These are phyloP conservation scores for Albula goreensis DNA, from an alignment of 2,113 vertebrate genomes.

Conservation along the genomic window DNA sequence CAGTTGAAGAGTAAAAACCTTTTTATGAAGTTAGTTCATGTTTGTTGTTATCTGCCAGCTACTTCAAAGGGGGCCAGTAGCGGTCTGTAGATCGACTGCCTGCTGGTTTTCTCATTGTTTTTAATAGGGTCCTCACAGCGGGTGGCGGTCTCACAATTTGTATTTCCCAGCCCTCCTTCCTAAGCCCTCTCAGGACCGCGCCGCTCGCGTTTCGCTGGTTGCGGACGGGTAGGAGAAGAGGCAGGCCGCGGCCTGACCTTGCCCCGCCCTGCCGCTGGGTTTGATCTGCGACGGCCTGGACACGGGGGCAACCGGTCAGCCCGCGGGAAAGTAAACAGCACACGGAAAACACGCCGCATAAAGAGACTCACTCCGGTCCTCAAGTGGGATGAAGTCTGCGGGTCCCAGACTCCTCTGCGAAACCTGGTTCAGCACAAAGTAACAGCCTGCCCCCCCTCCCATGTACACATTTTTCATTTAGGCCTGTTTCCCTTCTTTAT, in stretches of 20 bases:
- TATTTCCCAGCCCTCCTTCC: constrained; percentile 42
- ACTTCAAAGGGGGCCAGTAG: constrained; percentile 53
- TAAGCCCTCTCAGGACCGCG: constrained; percentile 9
- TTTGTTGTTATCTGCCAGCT: constrained; percentile 48
- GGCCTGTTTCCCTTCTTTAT: background rate
- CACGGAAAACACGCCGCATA: background rate
- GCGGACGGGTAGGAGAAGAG: constrained; percentile 12
- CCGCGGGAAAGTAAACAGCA: background rate
- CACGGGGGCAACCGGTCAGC: background rate
- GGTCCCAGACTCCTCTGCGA: no score
- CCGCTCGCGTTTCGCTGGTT: constrained; percentile 17
- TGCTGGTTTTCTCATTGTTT: constrained; percentile 57
- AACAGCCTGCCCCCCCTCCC: no score
- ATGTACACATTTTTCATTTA: background rate
- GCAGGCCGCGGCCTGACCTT: constrained; percentile 1
- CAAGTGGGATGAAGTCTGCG: no score
- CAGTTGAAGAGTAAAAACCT: constrained; percentile 42
- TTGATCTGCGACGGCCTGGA: background rate
- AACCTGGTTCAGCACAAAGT: no score
- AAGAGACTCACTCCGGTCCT: background rate
- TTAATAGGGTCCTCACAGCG: constrained; percentile 63
- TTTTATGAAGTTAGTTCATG: constrained; percentile 46
- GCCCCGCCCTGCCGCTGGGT: background rate
- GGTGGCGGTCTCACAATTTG: constrained; percentile 51
- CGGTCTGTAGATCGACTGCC: constrained; percentile 60